Base-by-base conservation (phyloP, 2,888 invertebrate genomes). In the Brenthis daphne region DNA sequence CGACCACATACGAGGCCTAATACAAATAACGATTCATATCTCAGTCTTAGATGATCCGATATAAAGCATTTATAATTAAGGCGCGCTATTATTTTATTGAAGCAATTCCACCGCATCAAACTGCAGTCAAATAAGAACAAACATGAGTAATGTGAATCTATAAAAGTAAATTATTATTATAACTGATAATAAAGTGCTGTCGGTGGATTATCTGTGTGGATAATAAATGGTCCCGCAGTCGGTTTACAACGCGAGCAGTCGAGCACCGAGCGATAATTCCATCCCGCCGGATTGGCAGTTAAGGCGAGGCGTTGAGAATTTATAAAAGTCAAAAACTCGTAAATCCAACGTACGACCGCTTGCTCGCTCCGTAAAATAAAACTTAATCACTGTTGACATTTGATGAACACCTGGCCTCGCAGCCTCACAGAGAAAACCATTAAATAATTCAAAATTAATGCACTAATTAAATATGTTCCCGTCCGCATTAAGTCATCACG, bases 121-220 rank as follows among this genome's bases (percentile, higher is more conserved):
- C 83, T 76, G 81, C 85, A 86, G 86, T 90, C 89, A 89, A 89
- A 91, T 90, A 90, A 90, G 88, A 90, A 90, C 90, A 88, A 89
- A 89, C 86, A 86, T 89, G 86, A 90, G 85, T 90, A 87, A 90
- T 90, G 88, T 84, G 87, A 85, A 86, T 89, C 90, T 89, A 90
- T 91, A 90, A 90, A 90, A 90, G 89, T 91, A 90, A 90, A 88
- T 91, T 90, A 91, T 91, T 91, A 88, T 91, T 87, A 89, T 91
- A 90, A 90, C 90, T 90, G 90, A 90, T 90, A 90, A 90, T 91
- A 91, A 90, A 90, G 90, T 88, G 89, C 83, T 87, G 89, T 89
- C 88, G 80, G 85, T 88, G 87, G 88, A 90, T 89, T 89, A 91
- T 89, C 88, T 86, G 87, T 81, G 84, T 83, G 80, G 85, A 87